Evolutionary conservation across 2,797 vertebrate genomes (phyloP), one percentile per base, ranked within the genome.

Genomic region (Cryptoblepharus egeriae): DNA sequence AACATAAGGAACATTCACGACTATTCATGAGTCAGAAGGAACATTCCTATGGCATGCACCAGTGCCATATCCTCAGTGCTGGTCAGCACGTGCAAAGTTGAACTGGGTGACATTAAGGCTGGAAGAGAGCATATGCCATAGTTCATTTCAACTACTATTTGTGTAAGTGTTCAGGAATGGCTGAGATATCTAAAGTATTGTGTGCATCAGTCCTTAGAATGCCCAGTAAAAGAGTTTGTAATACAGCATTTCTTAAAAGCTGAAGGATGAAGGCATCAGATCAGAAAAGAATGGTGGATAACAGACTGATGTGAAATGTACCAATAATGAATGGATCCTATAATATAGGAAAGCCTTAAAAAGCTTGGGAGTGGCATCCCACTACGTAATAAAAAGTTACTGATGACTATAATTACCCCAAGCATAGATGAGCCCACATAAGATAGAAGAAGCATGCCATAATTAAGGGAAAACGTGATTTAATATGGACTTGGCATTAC

Each of bases 391-490:
- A 86, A 88, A 78, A 93, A 91, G 79, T 81, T 87, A 82, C 12
- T 82, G 71, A 85, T 88, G 1, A 85, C 37, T 77, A 2, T 69
- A 92, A 88, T 92, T 91, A 90, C 52, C 35, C 58, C 42, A 88
- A 86, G 45, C 11, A 67, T 52, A 4, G 69, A 87, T 88, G 28
- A 85, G 81, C 1, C n/a, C 83, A 61, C 9, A 76, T 70, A 20
- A 88, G 77, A 82, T 15, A 87, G 42, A n/a, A 85, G 69, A 81
- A 88, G 85, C 39, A 58, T 86, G 39, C 77, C 35, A 86, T 70
- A 92, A 83, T 92, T 90, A 92, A 85, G 90, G 55, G 84, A 73
- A 89, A 90, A 90, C 68, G 81, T 93, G 65, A 93, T 92, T 52
- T 94, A 93, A 92, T 90, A 91, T 72, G 89, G 79, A 60, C 74